Base-by-base conservation (phyloP, 35 echinoderm and acorn worm species). In the Heliocidaris tuberculata region DNA sequence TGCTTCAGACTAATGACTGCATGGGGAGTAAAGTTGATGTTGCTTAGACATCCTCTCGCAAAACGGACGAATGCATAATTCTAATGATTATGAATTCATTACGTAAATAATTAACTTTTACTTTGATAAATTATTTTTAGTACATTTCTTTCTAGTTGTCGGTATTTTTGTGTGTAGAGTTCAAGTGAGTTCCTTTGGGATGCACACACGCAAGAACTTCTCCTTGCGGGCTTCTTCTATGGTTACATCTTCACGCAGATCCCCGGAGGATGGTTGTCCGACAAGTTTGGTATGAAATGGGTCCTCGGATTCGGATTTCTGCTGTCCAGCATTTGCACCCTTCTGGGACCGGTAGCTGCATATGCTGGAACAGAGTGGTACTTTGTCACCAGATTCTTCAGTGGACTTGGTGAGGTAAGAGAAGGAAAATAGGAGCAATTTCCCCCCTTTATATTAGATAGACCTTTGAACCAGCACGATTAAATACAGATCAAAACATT, bases 191-290 rank as follows among this genome's bases (percentile, higher is more conserved):
- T 96, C 93, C 50, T 93, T 31, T 99, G 98, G 98, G 95, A 97
- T 94, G 59, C 95, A 86, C 92, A 95, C 30, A 96, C 94, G 7
- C 98, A 97, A 85, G 96, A 95, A 29, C 95, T 96, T 85, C 95
- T 99, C 31, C 94, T 99, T 4, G 95, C 93, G 31, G 96, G 96
- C 31, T 99, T 99, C 92, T 99, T 97, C 52, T 99, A 99, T 65
- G 98, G 98, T 6, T 99, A 99, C 86, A 96, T 99, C 54, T 24
- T 97, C 10, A 99, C 98, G 60, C 98, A 99, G 91, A 85, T 97
- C 30, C 98, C 98, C 4, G 98, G 98, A 13, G 98, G 98, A 5
- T 96, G 95, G 91, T 60, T 99, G 7, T 97, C 97, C 2, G 95
- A 95, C 17, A 94, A 85, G 12, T 97, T 94, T 78, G 96, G 97